Evolutionary conservation across 2,797 vertebrate genomes (phyloP).

Genomic region (Anolis apletophallus): DNA sequence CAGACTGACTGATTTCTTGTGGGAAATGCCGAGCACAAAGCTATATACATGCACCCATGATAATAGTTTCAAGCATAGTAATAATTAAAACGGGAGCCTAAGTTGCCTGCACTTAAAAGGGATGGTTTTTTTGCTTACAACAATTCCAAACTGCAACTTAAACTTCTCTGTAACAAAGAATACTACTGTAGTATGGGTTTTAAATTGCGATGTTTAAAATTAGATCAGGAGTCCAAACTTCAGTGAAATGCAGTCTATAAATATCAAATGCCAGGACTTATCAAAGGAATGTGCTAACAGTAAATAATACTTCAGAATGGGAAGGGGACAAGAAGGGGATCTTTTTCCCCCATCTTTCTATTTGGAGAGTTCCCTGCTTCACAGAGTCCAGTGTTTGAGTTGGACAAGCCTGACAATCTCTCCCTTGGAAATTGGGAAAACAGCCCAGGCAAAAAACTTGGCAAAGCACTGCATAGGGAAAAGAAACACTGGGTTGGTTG

Average conservation of each 20-base stretch:
- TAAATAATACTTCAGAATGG: neutral
- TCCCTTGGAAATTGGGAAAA: conserved; percentile 31
- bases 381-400: conserved; percentile 13
- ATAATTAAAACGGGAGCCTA: conserved; percentile 45
- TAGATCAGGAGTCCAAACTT: neutral
- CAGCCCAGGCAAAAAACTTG: conserved; percentile 31
- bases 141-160: neutral
- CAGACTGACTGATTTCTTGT: neutral
- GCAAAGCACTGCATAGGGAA: conserved; percentile 20
- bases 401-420: conserved; percentile 24
- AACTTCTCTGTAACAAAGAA: neutral
- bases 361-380: conserved; percentile 14
- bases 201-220: conserved; percentile 16
- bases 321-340: conserved; percentile 16
- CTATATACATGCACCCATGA: neutral
- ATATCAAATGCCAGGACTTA: conserved; percentile 18
- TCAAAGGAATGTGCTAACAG: conserved; percentile 7
- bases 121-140: neutral
- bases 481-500: conserved; percentile 25
- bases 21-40: conserved; percentile 29
- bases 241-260: conserved; percentile 27
- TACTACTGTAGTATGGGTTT: neutral
- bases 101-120: neutral
- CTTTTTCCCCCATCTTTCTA: conserved; percentile 24
- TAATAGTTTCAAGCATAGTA: neutral